Conservation (phyloP, 2,113 vertebrate genomes). For the Ceyx margarethae region DNA sequence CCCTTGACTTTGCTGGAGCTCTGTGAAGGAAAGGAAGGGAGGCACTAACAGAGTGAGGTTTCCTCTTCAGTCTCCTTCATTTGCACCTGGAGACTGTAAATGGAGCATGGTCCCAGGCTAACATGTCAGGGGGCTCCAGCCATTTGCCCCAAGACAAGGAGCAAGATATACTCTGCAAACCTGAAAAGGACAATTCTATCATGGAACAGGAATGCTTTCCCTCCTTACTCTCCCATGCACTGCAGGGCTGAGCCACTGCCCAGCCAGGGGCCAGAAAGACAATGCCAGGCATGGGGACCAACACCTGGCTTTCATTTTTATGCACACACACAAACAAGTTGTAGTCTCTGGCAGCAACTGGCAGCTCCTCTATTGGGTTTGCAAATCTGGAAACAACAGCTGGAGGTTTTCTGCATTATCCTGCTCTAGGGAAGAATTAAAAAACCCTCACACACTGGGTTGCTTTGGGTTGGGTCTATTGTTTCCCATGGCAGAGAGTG, state of each 20-base stretch:
- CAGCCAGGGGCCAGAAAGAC: background rate
- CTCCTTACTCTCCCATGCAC: fast-evolving
- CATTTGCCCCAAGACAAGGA: fast-evolving
- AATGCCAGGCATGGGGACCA: background rate
- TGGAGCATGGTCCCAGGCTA: background rate
- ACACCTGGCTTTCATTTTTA: background rate
- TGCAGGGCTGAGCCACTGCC: background rate
- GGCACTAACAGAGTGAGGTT: fast-evolving
- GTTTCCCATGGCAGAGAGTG: background rate
- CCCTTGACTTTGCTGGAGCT: background rate
- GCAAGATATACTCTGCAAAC: background rate
- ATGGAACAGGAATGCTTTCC: background rate
- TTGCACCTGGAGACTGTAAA: background rate
- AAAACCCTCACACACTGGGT: background rate
- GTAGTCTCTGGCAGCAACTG: background rate
- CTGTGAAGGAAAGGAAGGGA: background rate
- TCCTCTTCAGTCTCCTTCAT: background rate
- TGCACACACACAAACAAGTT: background rate
- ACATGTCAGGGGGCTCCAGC: background rate
- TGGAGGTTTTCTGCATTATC: background rate
- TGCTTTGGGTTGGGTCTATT: background rate
- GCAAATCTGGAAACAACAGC: background rate
- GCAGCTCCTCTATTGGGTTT: background rate
- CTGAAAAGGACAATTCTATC: too few species aligned
- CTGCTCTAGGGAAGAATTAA: background rate